Evolutionary conservation across 2,797 vertebrate species (phyloP).

Genomic region (Cyprinella venusta): DNA sequence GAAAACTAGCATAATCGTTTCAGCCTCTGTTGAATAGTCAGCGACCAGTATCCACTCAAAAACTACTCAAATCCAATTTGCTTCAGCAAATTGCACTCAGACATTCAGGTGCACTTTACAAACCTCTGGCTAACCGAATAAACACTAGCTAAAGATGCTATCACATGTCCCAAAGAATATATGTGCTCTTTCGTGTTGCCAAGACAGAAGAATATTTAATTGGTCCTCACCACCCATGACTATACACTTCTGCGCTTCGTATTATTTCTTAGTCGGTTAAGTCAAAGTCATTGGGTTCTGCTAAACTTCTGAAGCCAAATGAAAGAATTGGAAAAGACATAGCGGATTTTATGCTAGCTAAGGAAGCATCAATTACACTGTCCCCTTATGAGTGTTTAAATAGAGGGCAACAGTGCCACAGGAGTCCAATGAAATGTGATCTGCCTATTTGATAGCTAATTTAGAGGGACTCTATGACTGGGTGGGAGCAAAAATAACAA

Average conservation of each 20-base stretch:
- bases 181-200: constrained; percentile 25
- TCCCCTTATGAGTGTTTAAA: constrained; percentile 23
- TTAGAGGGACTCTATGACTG: constrained; percentile 41
- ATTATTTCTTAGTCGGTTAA: neutral
- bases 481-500: constrained; percentile 45
- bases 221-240: neutral
- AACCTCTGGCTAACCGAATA: constrained; percentile 55
- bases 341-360: neutral
- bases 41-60: constrained; percentile 56
- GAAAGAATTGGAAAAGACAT: neutral
- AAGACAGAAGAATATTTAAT: neutral
- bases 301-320: constrained; percentile 3
- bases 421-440: constrained; percentile 60
- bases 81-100: constrained; percentile 57
- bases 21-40: constrained; percentile 42
- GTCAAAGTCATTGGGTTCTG: neutral
- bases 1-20: constrained; percentile 43
- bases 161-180: constrained; percentile 46
- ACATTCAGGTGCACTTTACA: constrained; percentile 63
- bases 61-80: constrained; percentile 65
- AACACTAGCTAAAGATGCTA: constrained; percentile 47
- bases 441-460: constrained; percentile 50
- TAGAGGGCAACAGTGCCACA: constrained; percentile 36
- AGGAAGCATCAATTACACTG: neutral
- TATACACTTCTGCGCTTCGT: neutral